A percentile compares a stretch with the other conserved stretches of the same genome.
These are phyloP conservation scores for Pseudopleuronectes americanus DNA, from an alignment of 2,797 vertebrate genomes.

Conservation along the genomic window DNA sequence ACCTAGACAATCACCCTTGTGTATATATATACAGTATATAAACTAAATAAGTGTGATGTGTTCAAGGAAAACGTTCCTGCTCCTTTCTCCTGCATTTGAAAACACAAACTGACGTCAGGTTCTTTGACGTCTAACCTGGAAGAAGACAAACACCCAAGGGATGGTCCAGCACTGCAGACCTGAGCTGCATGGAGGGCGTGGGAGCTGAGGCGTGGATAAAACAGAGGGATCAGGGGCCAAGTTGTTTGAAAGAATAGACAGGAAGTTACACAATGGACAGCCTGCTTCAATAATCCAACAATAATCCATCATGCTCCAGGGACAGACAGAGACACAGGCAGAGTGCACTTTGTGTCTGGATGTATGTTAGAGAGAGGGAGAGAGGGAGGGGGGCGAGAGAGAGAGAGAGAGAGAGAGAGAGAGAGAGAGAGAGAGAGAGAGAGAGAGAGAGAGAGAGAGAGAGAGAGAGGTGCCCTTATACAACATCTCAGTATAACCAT, in stretches of 20 bases:
- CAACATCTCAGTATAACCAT: conserved; percentile 56
- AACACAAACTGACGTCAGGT: neutral
- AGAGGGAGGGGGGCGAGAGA: conserved; percentile 13
- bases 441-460: conserved; percentile 24
- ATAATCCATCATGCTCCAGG: conserved; percentile 62
- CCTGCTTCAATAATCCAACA: conserved; percentile 57
- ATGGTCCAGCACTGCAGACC: conserved; percentile 20
- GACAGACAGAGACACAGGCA: conserved; percentile 5
- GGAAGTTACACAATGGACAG: conserved; percentile 58
- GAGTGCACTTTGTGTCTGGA: conserved; percentile 53
- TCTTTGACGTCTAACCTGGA: neutral
- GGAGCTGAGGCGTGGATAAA: too few relatives aligned
- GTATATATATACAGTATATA: neutral
- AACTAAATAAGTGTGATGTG: neutral
- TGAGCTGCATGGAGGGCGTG: neutral
- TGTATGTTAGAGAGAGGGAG: conserved; percentile 29
- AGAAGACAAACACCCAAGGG: neutral
- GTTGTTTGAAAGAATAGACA: conserved; percentile 40
- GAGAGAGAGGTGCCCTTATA: conserved; percentile 49
- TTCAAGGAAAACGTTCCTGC: neutral
- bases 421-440: conserved; percentile 1
- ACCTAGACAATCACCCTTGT: neutral
- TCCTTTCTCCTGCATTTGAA: neutral
- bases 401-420: conserved; percentile 19
- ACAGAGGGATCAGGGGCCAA: conserved; percentile 18